phyloP scores from a whole-genome alignment of 2,888 invertebrate genomes.

The Macrophya annulata region DNA sequence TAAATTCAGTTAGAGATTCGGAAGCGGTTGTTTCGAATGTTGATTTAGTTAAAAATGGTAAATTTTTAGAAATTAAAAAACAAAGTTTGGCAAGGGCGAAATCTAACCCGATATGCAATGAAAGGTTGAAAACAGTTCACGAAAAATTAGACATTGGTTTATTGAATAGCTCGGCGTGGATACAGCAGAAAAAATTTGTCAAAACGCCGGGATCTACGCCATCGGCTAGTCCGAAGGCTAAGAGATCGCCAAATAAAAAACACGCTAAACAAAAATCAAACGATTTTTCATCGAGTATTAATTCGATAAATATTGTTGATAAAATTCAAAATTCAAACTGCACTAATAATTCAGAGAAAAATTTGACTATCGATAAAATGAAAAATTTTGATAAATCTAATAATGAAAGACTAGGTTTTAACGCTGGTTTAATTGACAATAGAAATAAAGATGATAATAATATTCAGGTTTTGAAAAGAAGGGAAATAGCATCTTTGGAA shows the following conservation, averaged over 20 bases:
- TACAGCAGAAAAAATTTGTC: constrained; percentile 27
- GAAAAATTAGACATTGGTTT: constrained; percentile 11
- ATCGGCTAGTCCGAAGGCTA: constrained; percentile 52
- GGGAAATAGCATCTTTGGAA: constrained; percentile 43
- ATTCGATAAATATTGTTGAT: neutral
- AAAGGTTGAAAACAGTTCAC: neutral
- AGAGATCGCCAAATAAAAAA: constrained; percentile 51
- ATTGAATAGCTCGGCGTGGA: neutral
- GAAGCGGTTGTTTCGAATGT: neutral
- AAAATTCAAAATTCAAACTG: neutral
- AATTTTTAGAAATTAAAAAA: constrained; percentile 29
- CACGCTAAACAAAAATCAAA: constrained; percentile 37
- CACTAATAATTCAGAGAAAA: constrained; percentile 6
- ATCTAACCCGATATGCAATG: constrained; percentile 49
- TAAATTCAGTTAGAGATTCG: neutral
- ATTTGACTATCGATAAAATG: neutral
- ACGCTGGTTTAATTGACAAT: neutral
- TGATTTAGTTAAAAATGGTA: neutral
- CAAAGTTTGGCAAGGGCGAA: constrained; percentile 47
- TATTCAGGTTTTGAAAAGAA: neutral
- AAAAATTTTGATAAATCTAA: neutral
- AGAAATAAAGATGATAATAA: neutral
- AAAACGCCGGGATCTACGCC: constrained; percentile 47
- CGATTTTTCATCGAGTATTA: constrained; percentile 33
- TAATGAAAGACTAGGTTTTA: neutral